Base-by-base conservation (phyloP, 2,797 vertebrate species). In the Dendrocincla tyrannina region DNA sequence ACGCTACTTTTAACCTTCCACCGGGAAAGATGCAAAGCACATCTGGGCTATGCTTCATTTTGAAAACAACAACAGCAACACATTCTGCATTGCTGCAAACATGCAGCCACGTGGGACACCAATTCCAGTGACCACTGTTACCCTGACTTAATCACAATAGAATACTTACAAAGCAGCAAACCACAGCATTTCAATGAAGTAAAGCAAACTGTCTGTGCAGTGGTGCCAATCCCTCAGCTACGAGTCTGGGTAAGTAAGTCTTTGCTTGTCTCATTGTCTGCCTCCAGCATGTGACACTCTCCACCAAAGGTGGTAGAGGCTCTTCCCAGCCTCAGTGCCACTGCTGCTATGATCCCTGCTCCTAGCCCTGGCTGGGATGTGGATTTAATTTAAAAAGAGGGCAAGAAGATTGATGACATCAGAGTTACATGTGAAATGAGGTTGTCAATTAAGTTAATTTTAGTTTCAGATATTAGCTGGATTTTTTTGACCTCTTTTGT, bases 221-320 rank as follows among this genome's bases (percentile, higher is more conserved):
- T 5, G 4, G 50, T 8, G 63, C 20, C 72, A 35, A 35, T 11
- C 33, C 52, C 72, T 42, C 75, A 77, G 55, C 69, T 18, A 20
- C 0, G 0, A 41, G 46, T 11, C 1, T 0, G 32, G 37, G 27
- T 32, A n/a, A 66, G 20, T 9, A 20, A 39, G 18, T 16, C 32
- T 67, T 25, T 19, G 42, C 24, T 60, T 39, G 25, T 47, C 47
- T 56, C 7, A 14, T 17, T 58, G 2, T 13, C 73, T 23, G 79
- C 25, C 28, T 20, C 18, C 55, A 12, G 25, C 5, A 0, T 2
- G 41, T 13, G 46, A 69, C 50, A 60, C 15, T 50, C 70, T 17
- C 23, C 7, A 7, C 17, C 0, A 0, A 41, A 0, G 4, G 41
- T 5, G 17, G 16, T 23, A 41, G 22, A 27, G 74, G 25, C 23